These are phyloP conservation scores for Proteles cristata DNA, from an alignment of 2,113 vertebrate species.

Conservation along the genomic window DNA sequence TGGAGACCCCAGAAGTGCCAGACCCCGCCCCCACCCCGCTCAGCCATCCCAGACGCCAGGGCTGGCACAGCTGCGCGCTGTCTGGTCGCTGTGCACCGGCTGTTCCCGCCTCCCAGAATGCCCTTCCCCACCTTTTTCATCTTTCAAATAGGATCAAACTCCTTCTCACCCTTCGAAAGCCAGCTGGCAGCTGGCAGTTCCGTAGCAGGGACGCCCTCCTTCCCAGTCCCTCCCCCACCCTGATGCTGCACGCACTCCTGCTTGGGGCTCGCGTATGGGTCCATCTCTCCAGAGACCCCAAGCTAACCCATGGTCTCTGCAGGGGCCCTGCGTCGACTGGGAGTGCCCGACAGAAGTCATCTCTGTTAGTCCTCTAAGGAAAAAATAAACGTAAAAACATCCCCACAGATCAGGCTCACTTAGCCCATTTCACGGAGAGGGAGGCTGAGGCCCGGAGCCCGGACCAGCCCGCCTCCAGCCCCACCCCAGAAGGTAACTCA, in stretches of 20 bases:
- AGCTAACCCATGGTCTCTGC: background rate
- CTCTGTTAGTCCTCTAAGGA: background rate
- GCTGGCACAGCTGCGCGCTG: background rate
- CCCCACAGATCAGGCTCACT: background rate
- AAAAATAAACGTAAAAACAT: background rate
- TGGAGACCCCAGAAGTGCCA: background rate
- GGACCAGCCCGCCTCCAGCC: background rate
- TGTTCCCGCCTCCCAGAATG: background rate
- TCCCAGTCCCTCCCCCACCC: background rate
- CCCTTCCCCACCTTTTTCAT: background rate
- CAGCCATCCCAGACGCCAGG: too few species aligned
- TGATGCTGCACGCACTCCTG: background rate
- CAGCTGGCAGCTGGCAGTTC: background rate
- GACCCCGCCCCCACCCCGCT: background rate
- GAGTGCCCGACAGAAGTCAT: background rate
- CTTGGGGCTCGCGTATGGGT: background rate
- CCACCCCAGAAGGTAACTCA: background rate
- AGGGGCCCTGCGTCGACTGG: rapidly evolving
- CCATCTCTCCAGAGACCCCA: background rate
- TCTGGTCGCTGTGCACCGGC: background rate
- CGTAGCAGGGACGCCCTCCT: background rate
- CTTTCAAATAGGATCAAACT: background rate
- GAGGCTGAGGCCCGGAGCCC: background rate
- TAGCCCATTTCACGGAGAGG: background rate
- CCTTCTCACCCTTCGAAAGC: background rate